phyloP scores from a whole-genome alignment of 1,140 invertebrate genomes.

The Eumeta japonica region DNA sequence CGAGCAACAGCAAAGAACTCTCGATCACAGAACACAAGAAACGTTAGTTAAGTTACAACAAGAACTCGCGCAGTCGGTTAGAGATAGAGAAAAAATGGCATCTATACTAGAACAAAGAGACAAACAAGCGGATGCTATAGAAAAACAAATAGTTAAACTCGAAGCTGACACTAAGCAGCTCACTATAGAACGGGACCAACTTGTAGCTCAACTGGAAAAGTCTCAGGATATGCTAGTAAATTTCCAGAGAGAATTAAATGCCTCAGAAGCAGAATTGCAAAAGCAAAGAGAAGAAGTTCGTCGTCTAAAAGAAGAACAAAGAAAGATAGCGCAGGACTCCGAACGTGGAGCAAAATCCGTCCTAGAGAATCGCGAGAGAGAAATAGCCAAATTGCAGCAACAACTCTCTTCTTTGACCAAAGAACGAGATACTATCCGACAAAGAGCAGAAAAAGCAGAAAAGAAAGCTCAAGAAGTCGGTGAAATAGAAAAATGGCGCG shows the following conservation, averaged over 20 bases:
- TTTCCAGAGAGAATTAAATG: constrained; percentile 85
- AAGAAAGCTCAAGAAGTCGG: constrained; percentile 65
- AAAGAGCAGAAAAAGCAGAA: constrained; percentile 68
- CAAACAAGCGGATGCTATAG: constrained; percentile 76
- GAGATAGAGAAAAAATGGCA: constrained; percentile 72
- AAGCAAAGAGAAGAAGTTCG: constrained; percentile 78
- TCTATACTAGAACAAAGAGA: constrained; percentile 72
- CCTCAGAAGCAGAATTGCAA: constrained; percentile 78
- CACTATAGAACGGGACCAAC: constrained; percentile 80
- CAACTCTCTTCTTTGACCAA: constrained; percentile 69
- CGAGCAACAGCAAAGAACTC: constrained; percentile 64
- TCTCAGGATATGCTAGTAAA: constrained; percentile 90
- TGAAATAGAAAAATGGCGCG: constrained; percentile 76
- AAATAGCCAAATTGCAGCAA: constrained; percentile 73
- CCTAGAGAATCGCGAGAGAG: constrained; percentile 67
- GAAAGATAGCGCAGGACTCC: constrained; percentile 66
- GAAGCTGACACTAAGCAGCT: constrained; percentile 83
- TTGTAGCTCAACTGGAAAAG: constrained; percentile 86
- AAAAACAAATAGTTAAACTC: constrained; percentile 79
- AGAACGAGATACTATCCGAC: constrained; percentile 65
- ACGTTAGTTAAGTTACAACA: constrained; percentile 67
- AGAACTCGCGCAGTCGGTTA: constrained; percentile 67
- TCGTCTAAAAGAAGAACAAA: constrained; percentile 69
- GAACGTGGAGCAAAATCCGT: constrained; percentile 70
- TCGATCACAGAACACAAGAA: constrained; percentile 65